These are phyloP conservation scores for Agrotis ipsilon DNA, from an alignment of 2,888 invertebrate genomes.

Conservation along the genomic window DNA sequence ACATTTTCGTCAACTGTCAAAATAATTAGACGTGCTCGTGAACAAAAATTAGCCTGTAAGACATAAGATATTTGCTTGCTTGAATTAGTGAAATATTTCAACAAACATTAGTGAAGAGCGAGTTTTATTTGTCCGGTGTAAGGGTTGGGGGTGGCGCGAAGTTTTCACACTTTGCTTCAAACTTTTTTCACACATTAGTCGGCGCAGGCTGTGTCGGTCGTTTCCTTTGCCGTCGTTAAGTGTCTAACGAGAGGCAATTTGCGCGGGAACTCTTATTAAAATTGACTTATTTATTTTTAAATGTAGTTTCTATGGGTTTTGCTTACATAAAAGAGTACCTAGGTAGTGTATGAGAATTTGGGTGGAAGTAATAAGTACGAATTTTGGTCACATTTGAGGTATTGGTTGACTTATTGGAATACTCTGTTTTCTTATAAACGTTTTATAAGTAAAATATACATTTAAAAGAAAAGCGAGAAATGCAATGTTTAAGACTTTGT, in stretches of 20 bases:
- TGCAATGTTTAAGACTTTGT: too few relatives aligned
- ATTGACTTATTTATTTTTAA: slow-evolving; percentile 49
- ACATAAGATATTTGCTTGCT: not conserved
- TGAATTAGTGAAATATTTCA: slow-evolving; percentile 9
- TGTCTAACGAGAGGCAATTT: slow-evolving; percentile 70
- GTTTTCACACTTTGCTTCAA: slow-evolving; percentile 67
- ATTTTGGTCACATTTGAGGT: not conserved
- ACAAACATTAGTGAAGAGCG: not conserved
- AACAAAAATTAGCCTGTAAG: not conserved
- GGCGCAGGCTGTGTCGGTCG: slow-evolving; percentile 68
- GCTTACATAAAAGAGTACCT: not conserved
- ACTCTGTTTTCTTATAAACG: not conserved
- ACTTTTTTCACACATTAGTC: slow-evolving; percentile 73
- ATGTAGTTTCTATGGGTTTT: slow-evolving; percentile 18
- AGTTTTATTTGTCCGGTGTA: slow-evolving; percentile 36
- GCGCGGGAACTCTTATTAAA: slow-evolving; percentile 71
- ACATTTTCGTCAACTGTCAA: slow-evolving; percentile 4
- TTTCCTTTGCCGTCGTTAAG: slow-evolving; percentile 74
- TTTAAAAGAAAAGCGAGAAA: not conserved
- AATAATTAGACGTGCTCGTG: slow-evolving; percentile 1
- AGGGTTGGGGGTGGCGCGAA: slow-evolving; percentile 48
- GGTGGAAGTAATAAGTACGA: not conserved
- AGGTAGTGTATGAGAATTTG: not conserved
- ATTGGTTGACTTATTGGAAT: not conserved
- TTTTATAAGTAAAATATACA: not conserved